A percentile compares a stretch with the other conserved stretches of the same genome.
phyloP scores from a whole-genome alignment of 2,113 vertebrate genomes.

The Himantopus leucocephalus region DNA sequence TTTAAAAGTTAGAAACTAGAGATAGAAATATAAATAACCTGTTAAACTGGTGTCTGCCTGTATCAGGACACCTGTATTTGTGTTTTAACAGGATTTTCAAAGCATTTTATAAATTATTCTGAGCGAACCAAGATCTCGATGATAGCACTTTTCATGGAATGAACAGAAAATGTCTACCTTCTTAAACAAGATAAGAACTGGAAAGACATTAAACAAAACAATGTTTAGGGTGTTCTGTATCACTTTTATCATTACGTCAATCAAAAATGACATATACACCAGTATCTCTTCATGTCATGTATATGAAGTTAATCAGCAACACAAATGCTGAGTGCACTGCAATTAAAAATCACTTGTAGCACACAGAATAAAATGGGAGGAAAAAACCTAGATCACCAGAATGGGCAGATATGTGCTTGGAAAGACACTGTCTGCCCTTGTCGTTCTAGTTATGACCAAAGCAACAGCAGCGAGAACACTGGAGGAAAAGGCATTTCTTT shows the following conservation, averaged over 20 bases:
- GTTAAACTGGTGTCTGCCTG: neutral
- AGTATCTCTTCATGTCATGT: neutral
- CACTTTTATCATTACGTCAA: neutral
- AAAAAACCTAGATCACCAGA: neutral
- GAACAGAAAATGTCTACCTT: neutral
- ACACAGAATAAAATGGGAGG: neutral
- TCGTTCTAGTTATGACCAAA: neutral
- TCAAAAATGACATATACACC: neutral
- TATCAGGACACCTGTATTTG: neutral
- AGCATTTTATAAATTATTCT: neutral
- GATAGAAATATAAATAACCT: neutral
- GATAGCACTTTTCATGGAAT: neutral
- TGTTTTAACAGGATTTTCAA: neutral
- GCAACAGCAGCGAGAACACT: neutral
- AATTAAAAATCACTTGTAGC: neutral
- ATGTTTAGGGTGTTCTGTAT: neutral
- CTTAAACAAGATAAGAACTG: neutral
- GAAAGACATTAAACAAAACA: neutral
- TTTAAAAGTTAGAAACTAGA: neutral
- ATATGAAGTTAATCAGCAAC: neutral
- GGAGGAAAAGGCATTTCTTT: neutral
- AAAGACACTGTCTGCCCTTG: neutral
- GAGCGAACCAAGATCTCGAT: neutral
- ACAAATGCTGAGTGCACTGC: neutral
- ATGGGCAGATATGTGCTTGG: neutral